phyloP scores from a whole-genome alignment of 1,140 invertebrate species.

The Sycobia sp. region DNA sequence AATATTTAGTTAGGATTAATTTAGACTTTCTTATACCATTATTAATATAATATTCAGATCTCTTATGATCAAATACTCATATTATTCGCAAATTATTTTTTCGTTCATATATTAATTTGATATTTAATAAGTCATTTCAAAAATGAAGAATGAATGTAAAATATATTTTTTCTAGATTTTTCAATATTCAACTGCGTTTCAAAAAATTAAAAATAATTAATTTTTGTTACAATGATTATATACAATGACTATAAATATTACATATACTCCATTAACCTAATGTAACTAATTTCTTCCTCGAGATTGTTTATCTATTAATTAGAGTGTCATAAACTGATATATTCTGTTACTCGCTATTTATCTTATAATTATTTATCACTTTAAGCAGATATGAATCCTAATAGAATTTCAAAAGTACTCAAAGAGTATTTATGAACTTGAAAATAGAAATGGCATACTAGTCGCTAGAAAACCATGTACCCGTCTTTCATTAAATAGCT shows the following conservation, averaged over 20 bases:
- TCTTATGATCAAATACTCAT: constrained; percentile 18
- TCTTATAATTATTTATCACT: constrained; percentile 16
- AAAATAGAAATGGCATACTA: constrained; percentile 24
- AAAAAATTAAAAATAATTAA: too few relatives aligned
- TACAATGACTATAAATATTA: too few relatives aligned
- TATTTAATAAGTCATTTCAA: constrained; percentile 31
- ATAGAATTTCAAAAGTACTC: constrained; percentile 6
- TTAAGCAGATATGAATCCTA: constrained; percentile 12
- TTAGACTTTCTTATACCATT: too few relatives aligned
- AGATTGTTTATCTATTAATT: constrained; percentile 3
- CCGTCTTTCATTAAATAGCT: constrained; percentile 31
- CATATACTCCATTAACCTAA: not conserved
- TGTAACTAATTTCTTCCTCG: constrained; percentile 1
- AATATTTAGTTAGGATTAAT: too few relatives aligned
- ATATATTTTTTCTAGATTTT: constrained; percentile 4
- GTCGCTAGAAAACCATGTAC: constrained; percentile 25
- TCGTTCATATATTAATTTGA: constrained; percentile 34
- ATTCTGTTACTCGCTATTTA: constrained; percentile 21
- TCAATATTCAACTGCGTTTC: constrained; percentile 2
- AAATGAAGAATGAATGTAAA: constrained; percentile 19
- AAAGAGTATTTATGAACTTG: not conserved
- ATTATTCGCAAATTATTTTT: constrained; percentile 39
- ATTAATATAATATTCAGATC: constrained; percentile 29
- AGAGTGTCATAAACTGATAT: not conserved
- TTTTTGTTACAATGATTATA: too few relatives aligned